Conservation (phyloP, 35 echinoderm and acorn worm genomes). For the Heliocidaris tuberculata region DNA sequence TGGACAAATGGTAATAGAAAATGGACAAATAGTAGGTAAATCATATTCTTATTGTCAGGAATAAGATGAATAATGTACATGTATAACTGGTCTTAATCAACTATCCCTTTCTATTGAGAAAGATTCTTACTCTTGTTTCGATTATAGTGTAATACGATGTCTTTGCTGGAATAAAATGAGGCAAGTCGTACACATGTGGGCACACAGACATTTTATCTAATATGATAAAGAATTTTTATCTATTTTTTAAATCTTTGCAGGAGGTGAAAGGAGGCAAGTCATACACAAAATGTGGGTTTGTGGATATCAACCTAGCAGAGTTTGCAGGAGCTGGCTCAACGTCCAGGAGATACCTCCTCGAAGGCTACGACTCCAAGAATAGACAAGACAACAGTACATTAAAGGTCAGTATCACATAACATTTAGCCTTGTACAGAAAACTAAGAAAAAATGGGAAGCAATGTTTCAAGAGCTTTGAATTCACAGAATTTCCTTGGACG, state of each 20-base stretch:
- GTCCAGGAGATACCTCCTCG: constrained; percentile 84
- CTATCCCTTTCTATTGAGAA: too few relatives aligned
- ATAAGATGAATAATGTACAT: too few relatives aligned
- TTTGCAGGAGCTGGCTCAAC: constrained; percentile 85
- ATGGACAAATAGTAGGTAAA: too few relatives aligned
- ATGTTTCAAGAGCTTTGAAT: too few relatives aligned
- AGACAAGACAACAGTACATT: constrained; percentile 97
- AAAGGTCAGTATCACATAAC: constrained; percentile 70
- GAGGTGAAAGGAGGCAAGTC: constrained; percentile 97
- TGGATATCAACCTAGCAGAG: constrained; percentile 95
- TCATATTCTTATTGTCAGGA: too few relatives aligned
- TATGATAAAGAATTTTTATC: too few relatives aligned
- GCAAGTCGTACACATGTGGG: not conserved
- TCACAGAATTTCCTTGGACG: too few relatives aligned
- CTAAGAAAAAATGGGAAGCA: not conserved
- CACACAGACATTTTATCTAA: too few relatives aligned
- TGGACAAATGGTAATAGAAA: too few relatives aligned
- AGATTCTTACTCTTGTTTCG: too few relatives aligned
- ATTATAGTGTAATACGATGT: too few relatives aligned
- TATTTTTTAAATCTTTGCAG: constrained; percentile 47
- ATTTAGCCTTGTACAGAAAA: not conserved
- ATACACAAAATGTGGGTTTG: constrained; percentile 92
- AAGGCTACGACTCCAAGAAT: constrained; percentile 91
- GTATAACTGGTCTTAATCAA: too few relatives aligned
- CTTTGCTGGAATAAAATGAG: not conserved